Percentiles rank a stretch among this genome's conserved stretches.
phyloP scores from a whole-genome alignment of 2,888 invertebrate genomes.

The Chymomyza caudatula region DNA sequence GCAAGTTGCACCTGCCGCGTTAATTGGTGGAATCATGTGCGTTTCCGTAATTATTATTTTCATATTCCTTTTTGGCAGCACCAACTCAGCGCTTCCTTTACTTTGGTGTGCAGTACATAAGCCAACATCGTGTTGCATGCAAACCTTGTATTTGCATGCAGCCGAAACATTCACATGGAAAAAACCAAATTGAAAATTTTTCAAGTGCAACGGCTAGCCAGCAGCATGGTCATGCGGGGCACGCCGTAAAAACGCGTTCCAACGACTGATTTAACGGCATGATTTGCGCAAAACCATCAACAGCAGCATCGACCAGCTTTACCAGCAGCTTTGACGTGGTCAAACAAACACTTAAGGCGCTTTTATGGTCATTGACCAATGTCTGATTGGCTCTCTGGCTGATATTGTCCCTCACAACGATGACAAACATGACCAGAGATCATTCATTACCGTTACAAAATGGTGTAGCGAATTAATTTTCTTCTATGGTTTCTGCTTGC shows the following conservation, averaged over 20 bases:
- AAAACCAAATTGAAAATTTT: background rate
- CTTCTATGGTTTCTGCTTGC: conserved; percentile 11
- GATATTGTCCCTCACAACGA: background rate
- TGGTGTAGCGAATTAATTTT: conserved; percentile 15
- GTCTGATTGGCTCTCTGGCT: background rate
- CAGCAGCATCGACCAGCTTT: background rate
- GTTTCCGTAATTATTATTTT: too few species aligned
- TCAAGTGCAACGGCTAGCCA: conserved; percentile 18
- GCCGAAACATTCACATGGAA: background rate
- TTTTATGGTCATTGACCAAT: conserved; percentile 62
- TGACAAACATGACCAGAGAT: conserved; percentile 8
- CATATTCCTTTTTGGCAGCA: too few species aligned
- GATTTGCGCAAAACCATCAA: conserved; percentile 56
- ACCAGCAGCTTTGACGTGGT: background rate
- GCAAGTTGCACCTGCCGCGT: background rate
- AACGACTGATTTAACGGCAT: conserved; percentile 65
- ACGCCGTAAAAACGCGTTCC: conserved; percentile 36
- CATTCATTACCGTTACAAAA: conserved; percentile 40
- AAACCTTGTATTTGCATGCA: conserved; percentile 24
- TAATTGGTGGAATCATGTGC: background rate
- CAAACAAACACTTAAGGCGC: conserved; percentile 42
- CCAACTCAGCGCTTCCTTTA: background rate
- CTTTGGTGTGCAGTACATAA: background rate
- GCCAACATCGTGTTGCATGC: conserved; percentile 11
- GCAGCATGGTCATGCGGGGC: background rate